phyloP scores from a whole-genome alignment of 1,140 invertebrate species.

The Nasonia longicornis region DNA sequence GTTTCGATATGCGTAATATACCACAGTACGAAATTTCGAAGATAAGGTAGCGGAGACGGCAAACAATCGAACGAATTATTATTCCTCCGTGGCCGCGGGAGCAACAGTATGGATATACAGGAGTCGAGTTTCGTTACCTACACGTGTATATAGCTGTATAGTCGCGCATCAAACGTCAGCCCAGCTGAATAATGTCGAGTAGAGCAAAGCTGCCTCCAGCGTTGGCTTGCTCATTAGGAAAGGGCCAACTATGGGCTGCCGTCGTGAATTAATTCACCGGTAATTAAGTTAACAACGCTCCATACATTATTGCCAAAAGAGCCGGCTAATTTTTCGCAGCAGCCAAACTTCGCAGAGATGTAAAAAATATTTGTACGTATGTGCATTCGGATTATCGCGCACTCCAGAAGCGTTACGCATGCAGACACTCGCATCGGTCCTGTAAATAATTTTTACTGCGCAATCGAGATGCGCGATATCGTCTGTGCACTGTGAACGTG shows the following conservation, averaged over 20 bases:
- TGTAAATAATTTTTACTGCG: no score
- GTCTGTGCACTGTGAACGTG: no score
- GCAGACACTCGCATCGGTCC: no score
- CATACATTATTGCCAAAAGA: conserved; percentile 7
- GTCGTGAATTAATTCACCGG: conserved; percentile 13
- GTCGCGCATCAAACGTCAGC: conserved; percentile 12
- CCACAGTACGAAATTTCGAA: neutral
- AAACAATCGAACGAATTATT: conserved; percentile 18
- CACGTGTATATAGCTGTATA: no score
- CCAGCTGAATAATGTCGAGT: conserved; percentile 11
- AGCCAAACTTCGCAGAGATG: neutral
- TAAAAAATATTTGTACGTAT: no score
- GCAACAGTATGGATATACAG: no score
- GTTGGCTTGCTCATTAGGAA: conserved; percentile 10
- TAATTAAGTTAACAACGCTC: conserved; percentile 22
- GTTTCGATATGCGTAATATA: no score
- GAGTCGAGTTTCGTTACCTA: no score
- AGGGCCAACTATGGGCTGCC: neutral
- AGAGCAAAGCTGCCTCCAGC: neutral
- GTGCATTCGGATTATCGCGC: no score
- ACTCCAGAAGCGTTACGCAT: no score
- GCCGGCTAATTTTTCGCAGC: neutral
- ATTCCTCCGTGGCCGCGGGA: neutral
- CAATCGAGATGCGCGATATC: no score
- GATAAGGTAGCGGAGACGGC: neutral